Evolutionary conservation across 2,888 invertebrate genomes (phyloP).

Genomic region (Cheilosia soror): DNA sequence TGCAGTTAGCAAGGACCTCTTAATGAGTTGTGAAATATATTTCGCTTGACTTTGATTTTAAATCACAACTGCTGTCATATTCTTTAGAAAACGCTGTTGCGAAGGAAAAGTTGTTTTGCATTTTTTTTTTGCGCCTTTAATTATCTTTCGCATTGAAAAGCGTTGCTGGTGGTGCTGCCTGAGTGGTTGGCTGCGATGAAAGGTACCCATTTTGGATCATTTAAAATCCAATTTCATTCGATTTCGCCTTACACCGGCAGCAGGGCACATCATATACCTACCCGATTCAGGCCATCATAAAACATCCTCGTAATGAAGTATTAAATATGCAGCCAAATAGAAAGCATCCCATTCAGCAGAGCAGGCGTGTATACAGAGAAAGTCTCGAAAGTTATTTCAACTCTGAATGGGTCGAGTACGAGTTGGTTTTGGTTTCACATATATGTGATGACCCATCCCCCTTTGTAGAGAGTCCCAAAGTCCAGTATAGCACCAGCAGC

Average conservation of each 20-base stretch:
- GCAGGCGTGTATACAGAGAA: slow-evolving; percentile 58
- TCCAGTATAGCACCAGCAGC: slow-evolving; percentile 7
- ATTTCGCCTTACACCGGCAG: slow-evolving; percentile 43
- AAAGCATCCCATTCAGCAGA: slow-evolving; percentile 64
- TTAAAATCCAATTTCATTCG: slow-evolving; percentile 73
- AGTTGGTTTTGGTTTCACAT: slow-evolving; percentile 10
- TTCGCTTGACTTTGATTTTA: slow-evolving; percentile 75
- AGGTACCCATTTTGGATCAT: slow-evolving; percentile 58
- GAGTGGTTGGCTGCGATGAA: slow-evolving; percentile 5
- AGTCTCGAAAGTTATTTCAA: slow-evolving; percentile 72
- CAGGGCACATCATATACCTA: slow-evolving; percentile 2
- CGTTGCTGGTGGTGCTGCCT: slow-evolving; percentile 6
- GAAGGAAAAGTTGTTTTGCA: not conserved
- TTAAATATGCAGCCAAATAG: slow-evolving; percentile 76
- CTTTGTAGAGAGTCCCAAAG: not conserved
- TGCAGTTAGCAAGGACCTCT: slow-evolving; percentile 79
- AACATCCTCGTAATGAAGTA: slow-evolving; percentile 76
- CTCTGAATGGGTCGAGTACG: slow-evolving; percentile 44
- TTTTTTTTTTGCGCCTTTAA: slow-evolving; percentile 44
- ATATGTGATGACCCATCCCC: slow-evolving; percentile 42
- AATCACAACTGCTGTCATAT: slow-evolving; percentile 74
- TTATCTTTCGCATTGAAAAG: slow-evolving; percentile 63
- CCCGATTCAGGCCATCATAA: slow-evolving; percentile 67
- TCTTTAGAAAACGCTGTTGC: slow-evolving; percentile 51
- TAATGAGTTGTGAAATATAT: slow-evolving; percentile 75